These are phyloP conservation scores for Stylophora pistillata DNA, from an alignment of 64 coral and sea anemone species.

Conservation along the genomic window DNA sequence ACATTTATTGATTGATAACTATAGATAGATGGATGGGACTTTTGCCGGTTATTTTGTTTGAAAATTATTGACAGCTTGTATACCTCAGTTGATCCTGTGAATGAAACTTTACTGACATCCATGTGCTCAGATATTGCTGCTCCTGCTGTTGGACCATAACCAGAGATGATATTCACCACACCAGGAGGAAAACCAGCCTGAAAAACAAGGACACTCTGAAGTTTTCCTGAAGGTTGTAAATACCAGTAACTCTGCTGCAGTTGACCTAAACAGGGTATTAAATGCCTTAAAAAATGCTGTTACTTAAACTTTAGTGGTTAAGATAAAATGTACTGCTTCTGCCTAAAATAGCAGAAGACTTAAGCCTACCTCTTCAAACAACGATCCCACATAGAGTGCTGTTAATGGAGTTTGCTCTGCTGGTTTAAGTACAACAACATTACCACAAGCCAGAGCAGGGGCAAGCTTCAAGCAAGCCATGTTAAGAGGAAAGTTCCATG, in stretches of 20 bases:
- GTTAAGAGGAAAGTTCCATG: constrained; percentile 77
- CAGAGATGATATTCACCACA: constrained; percentile 80
- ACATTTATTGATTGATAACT: too few species aligned
- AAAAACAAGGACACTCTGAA: background rate
- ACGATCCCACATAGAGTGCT: constrained; percentile 58
- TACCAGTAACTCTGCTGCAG: too few species aligned
- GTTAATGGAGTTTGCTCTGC: constrained; percentile 79
- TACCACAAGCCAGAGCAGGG: constrained; percentile 82
- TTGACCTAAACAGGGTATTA: too few species aligned
- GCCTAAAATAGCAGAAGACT: background rate
- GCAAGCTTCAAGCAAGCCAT: constrained; percentile 61
- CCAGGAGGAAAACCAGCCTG: constrained; percentile 88
- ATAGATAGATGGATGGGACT: too few species aligned
- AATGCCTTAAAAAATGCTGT: too few species aligned
- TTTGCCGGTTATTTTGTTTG: background rate
- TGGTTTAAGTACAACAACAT: constrained; percentile 71
- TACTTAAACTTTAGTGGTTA: too few species aligned
- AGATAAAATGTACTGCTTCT: background rate
- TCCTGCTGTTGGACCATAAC: constrained; percentile 88
- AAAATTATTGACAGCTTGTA: background rate
- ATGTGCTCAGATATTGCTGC: constrained; percentile 82
- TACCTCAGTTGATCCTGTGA: constrained; percentile 92
- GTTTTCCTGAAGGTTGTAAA: too few species aligned
- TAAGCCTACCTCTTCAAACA: constrained; percentile 55
- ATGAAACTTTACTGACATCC: constrained; percentile 82